Evolutionary conservation across 2,113 vertebrate genomes (phyloP), one percentile per base, ranked within the genome.

Genomic region (Hiodon tergisus): DNA sequence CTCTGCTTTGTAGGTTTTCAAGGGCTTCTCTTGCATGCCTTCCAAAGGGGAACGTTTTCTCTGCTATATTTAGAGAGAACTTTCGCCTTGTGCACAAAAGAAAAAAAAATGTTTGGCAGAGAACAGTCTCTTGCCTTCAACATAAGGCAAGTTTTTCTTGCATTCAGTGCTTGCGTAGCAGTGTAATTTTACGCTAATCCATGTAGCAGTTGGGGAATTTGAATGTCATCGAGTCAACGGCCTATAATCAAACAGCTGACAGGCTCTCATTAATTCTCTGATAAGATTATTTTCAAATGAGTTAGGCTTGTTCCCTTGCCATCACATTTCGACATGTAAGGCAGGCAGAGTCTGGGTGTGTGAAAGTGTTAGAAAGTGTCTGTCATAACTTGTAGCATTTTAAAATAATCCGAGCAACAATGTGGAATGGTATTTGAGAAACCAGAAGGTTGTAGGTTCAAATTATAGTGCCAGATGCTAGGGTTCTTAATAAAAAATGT

Each of bases 201-300:
- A 17, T 51, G 46, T 48, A 51, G 11, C 31, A 10, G 5, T 59
- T 71, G 48, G 53, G 71, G 72, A 65, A 57, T 70, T 67, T 50
- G 52, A 67, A 77, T 47, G 53, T 85, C 84, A 68, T 74, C 50
- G 17, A 66, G 57, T 66, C 66, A 81, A 79, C 80, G 83, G 71
- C 79, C 81, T 85, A 78, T 84, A 85, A 87, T 86, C 81, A 82
- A 78, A 72, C 77, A 78, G 76, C 82, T 88, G 85, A 87, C 86
- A 89, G 80, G 80, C 77, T 77, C 75, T 82, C 69, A 87, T 88
- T 88, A 89, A 31, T 76, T 81, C 78, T 70, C 78, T 76, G 76
- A 86, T 83, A 80, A 69, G 78, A 86, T 88, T 85, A 85, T 87
- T 85, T 88, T 87, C 80, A 81, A 81, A 78, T 69, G 78, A 86